phyloP scores from a whole-genome alignment of 2,113 vertebrate genomes.

The Chloroceryle aenea region DNA sequence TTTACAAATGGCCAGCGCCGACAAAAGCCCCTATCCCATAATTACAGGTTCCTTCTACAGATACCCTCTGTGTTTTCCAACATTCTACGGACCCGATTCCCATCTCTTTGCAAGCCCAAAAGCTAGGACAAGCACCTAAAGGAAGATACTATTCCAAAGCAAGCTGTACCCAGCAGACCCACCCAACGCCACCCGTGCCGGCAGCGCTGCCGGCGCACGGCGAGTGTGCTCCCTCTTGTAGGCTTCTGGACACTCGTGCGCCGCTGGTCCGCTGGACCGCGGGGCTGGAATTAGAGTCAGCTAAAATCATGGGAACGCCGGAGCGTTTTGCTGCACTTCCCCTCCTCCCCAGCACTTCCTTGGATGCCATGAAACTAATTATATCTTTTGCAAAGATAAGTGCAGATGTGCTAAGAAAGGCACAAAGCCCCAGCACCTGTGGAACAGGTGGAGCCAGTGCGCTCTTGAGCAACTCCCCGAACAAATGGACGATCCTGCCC shows the following conservation, averaged over 20 bases:
- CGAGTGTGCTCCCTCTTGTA: accelerated
- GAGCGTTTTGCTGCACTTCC: background rate
- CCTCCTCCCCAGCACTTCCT: background rate
- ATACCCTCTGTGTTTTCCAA: accelerated
- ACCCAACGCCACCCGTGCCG: background rate
- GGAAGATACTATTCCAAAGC: background rate
- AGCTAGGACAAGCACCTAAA: accelerated
- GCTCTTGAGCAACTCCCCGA: conserved; percentile 36
- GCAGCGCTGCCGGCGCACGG: accelerated
- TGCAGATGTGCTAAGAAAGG: conserved; percentile 48
- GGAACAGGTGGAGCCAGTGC: conserved; percentile 44
- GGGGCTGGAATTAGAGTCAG: background rate
- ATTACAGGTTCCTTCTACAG: background rate
- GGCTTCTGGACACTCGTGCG: background rate
- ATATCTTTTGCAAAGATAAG: conserved; percentile 9
- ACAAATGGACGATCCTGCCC: conserved; percentile 27
- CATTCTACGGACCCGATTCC: accelerated
- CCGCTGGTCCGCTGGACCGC: accelerated
- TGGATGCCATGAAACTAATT: background rate
- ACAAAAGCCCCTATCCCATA: accelerated
- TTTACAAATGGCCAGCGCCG: background rate
- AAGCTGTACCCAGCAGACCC: background rate
- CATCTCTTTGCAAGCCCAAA: background rate
- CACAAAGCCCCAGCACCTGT: conserved; percentile 15
- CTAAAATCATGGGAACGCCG: background rate